These are phyloP conservation scores for Phrynocephalus vlangalii DNA, from an alignment of 2,797 vertebrate genomes.

Conservation along the genomic window DNA sequence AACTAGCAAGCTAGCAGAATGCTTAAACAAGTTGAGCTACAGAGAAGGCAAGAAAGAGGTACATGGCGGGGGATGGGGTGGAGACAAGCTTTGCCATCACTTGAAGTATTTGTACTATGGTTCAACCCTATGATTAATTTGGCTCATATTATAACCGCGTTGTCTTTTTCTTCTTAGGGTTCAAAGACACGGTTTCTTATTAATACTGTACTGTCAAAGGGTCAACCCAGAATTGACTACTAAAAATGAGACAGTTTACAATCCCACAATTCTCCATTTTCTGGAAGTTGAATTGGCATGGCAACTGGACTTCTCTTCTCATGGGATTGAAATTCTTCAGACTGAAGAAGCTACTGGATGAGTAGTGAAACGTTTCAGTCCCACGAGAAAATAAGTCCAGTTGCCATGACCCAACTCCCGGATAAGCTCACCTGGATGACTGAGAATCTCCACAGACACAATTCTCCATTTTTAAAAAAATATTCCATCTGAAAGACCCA, in stretches of 20 bases:
- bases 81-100: not conserved
- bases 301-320: too few species aligned
- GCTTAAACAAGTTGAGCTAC: constrained; percentile 17
- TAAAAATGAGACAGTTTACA: not conserved
- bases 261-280: not conserved
- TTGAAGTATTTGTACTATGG: not conserved
- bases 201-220: not conserved
- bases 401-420: too few species aligned
- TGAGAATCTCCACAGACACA: not conserved
- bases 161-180: not conserved
- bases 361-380: too few species aligned
- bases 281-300: too few species aligned
- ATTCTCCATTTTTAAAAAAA: not conserved
- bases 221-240: not conserved
- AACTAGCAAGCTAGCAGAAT: constrained; percentile 28
- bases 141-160: not conserved
- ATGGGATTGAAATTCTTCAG: too few species aligned
- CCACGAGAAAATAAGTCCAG: too few species aligned
- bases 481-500: not conserved
- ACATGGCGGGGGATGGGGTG: not conserved
- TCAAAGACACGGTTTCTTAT: not conserved
- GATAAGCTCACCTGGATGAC: too few species aligned
- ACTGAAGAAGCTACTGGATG: too few species aligned
- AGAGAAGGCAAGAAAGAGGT: not conserved
- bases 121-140: not conserved